These are phyloP conservation scores for Liodrosophila aerea DNA, from an alignment of 2,888 invertebrate species.

Conservation along the genomic window DNA sequence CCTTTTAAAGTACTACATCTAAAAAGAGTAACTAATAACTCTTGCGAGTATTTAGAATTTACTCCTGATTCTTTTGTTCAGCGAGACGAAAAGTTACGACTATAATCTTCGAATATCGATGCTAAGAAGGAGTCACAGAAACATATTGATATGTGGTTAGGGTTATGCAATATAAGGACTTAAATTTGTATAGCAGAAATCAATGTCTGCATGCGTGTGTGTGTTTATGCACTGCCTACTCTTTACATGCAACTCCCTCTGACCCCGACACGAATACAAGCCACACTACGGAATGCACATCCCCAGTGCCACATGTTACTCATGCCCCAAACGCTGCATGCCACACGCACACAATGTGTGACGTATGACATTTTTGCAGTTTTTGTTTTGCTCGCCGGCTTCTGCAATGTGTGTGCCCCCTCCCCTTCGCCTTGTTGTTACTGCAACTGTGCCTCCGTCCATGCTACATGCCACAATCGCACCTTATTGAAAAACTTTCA, in stretches of 20 bases:
- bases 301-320: constrained; percentile 1
- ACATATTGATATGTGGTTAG: no score
- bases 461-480: constrained; percentile 35
- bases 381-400: constrained; percentile 75
- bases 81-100: no score
- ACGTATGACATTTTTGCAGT: constrained; percentile 71
- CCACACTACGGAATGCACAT: constrained; percentile 3
- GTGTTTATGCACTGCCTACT: not conserved
- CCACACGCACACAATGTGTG: constrained; percentile 26
- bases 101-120: no score
- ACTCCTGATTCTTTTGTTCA: no score
- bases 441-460: constrained; percentile 2
- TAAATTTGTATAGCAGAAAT: no score
- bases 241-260: constrained; percentile 5
- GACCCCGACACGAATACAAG: constrained; percentile 1
- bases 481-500: constrained; percentile 73
- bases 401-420: constrained; percentile 49
- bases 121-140: no score
- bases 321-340: constrained; percentile 3
- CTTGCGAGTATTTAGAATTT: no score
- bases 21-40: no score
- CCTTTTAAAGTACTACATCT: no score
- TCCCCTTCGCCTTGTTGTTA: not conserved
- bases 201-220: no score
- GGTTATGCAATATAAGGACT: no score